These are phyloP conservation scores for Tridacna gigas DNA, from an alignment of 2,888 invertebrate species.

Conservation along the genomic window DNA sequence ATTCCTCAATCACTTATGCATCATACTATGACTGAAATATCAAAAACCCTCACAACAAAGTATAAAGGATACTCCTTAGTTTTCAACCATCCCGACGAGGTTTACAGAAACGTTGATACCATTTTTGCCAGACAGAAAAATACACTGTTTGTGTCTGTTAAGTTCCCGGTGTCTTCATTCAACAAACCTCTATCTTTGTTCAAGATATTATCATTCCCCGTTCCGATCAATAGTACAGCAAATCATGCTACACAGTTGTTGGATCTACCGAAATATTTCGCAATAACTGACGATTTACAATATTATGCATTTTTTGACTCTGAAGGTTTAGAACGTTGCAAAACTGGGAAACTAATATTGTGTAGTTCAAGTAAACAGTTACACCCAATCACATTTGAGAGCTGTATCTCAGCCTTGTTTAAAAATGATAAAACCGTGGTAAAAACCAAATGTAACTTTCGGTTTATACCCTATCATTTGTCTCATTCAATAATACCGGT, in stretches of 20 bases:
- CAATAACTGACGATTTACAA: conserved; percentile 20
- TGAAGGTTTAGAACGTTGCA: neutral
- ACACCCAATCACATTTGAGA: neutral
- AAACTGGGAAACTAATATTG: neutral
- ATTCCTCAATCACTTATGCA: conserved; percentile 20
- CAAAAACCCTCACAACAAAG: conserved; percentile 31
- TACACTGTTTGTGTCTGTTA: neutral
- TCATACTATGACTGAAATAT: conserved; percentile 19
- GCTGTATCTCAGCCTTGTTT: conserved; percentile 28
- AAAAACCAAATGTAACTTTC: conserved; percentile 27
- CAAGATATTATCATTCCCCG: conserved; percentile 47
- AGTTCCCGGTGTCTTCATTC: too few species aligned
- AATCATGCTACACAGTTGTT: conserved; percentile 59
- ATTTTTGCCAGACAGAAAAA: neutral
- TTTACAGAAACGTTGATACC: conserved; percentile 21
- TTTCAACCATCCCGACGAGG: neutral
- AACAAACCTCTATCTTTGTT: conserved; percentile 22
- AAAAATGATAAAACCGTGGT: conserved; percentile 17
- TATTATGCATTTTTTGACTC: conserved; percentile 8
- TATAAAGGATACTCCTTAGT: conserved; percentile 37
- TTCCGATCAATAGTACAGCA: conserved; percentile 52
- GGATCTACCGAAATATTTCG: conserved; percentile 36
- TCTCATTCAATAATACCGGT: neutral
- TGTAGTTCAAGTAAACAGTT: conserved; percentile 17
- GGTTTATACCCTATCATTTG: conserved; percentile 19